Percentiles rank a stretch among this genome's conserved stretches.
Conservation (phyloP, 2,113 vertebrate species). For the Cynopterus brachyotis region DNA sequence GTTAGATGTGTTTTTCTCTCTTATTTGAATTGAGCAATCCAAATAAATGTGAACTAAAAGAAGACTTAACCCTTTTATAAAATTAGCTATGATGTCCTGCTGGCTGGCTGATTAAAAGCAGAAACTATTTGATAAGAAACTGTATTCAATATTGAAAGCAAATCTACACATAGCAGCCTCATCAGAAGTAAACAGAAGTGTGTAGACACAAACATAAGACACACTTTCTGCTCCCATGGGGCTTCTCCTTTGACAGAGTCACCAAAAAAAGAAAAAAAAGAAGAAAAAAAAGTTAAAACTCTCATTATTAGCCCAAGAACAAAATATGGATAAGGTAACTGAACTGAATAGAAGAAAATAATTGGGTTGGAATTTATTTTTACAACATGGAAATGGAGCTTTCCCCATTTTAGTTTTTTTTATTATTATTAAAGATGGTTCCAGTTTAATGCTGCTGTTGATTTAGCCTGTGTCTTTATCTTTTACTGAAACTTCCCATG, state of each 20-base stretch:
- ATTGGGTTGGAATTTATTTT: constrained; percentile 33
- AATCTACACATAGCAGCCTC: not conserved
- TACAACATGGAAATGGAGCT: not conserved
- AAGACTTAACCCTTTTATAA: constrained; percentile 7
- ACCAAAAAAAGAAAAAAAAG: not conserved
- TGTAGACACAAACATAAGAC: not conserved
- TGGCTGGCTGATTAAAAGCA: constrained; percentile 15
- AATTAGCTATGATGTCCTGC: not conserved
- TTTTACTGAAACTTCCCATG: not conserved
- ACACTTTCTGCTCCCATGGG: not conserved
- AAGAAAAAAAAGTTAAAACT: not conserved
- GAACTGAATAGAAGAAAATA: constrained; percentile 36
- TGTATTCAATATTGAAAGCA: not conserved
- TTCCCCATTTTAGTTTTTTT: not conserved
- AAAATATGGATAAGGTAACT: not conserved
- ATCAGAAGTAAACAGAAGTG: not conserved
- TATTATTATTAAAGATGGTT: too few species aligned
- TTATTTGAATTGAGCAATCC: constrained; percentile 45
- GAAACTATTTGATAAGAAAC: constrained; percentile 7
- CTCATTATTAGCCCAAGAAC: not conserved
- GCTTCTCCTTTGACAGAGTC: not conserved
- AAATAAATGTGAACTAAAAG: constrained; percentile 37
- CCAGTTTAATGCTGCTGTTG: not conserved
- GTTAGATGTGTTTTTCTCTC: constrained; percentile 41
- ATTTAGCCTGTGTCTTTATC: not conserved